These are phyloP conservation scores for Elmis aenea DNA, from an alignment of 2,888 invertebrate species.

Conservation along the genomic window DNA sequence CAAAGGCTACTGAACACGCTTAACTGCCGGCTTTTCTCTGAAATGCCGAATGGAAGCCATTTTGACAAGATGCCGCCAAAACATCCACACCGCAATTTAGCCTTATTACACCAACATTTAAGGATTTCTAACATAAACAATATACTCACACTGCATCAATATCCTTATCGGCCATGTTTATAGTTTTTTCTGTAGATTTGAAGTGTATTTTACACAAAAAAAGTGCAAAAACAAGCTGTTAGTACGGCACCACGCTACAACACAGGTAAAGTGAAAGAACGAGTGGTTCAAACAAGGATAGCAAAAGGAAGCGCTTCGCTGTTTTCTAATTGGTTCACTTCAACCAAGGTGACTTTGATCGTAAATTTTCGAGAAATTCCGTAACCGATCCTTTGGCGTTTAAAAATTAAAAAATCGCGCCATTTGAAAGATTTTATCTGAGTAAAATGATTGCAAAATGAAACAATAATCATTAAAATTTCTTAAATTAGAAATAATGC, in stretches of 20 bases:
- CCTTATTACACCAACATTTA: background rate
- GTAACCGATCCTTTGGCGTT: background rate
- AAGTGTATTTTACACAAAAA: slow-evolving; percentile 10
- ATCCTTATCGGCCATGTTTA: slow-evolving; percentile 59
- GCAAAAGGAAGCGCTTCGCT: slow-evolving; percentile 43
- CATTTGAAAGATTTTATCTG: background rate
- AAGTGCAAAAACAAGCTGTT: slow-evolving; percentile 19
- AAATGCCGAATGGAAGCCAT: slow-evolving; percentile 51
- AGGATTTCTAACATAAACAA: background rate
- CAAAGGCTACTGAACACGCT: too few relatives aligned
- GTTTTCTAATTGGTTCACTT: slow-evolving; percentile 27
- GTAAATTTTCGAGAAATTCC: slow-evolving; percentile 16
- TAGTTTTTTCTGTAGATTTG: too few relatives aligned
- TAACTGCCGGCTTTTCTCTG: slow-evolving; percentile 32
- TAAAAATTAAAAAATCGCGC: slow-evolving; percentile 5
- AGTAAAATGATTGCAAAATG: too few relatives aligned
- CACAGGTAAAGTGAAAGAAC: slow-evolving; percentile 49
- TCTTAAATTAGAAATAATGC: too few relatives aligned
- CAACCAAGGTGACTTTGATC: slow-evolving; percentile 19
- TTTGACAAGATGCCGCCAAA: slow-evolving; percentile 49
- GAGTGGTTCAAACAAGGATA: slow-evolving; percentile 50
- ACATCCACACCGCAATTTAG: slow-evolving; percentile 31
- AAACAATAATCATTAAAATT: too few relatives aligned
- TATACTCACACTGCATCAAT: slow-evolving; percentile 63
- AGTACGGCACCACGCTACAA: slow-evolving; percentile 33